Evolutionary conservation across 2,888 invertebrate genomes (phyloP).

Genomic region (Acronicta alni): DNA sequence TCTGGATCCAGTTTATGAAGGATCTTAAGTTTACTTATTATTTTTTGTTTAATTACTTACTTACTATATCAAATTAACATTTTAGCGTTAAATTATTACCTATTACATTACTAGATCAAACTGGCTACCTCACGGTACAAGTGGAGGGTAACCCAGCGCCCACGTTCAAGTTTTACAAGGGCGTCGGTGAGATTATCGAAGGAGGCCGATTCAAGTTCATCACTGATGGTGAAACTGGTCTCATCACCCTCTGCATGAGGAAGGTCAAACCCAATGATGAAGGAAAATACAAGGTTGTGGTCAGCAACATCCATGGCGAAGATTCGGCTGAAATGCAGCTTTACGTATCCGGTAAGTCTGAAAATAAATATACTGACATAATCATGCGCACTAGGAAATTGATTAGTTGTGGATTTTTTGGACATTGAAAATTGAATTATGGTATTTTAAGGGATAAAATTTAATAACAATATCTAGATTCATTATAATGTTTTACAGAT

Average conservation of each 20-base stretch:
- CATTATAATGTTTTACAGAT: constrained; percentile 87
- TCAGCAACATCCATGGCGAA: constrained; percentile 98
- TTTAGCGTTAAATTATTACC: not conserved
- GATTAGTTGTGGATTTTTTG: too few relatives aligned
- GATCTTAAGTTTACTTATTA: not conserved
- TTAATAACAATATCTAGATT: too few relatives aligned
- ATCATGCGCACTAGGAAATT: too few relatives aligned
- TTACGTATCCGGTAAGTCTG: constrained; percentile 95
- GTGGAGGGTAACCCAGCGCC: constrained; percentile 98
- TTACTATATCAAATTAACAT: too few relatives aligned
- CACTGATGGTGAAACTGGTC: constrained; percentile 97
- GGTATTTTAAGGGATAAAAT: too few relatives aligned
- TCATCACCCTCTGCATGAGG: constrained; percentile 97
- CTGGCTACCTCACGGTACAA: constrained; percentile 97
- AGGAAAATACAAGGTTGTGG: constrained; percentile 97
- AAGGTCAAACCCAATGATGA: constrained; percentile 99
- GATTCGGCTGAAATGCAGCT: constrained; percentile 98
- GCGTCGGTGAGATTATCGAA: constrained; percentile 97
- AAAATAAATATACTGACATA: too few relatives aligned
- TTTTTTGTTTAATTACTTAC: too few relatives aligned
- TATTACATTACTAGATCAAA: constrained; percentile 91
- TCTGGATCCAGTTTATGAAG: not conserved
- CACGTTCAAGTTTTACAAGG: constrained; percentile 98
- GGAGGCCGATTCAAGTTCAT: constrained; percentile 98
- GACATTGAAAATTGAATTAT: too few relatives aligned